A percentile compares a stretch with the other conserved stretches of the same genome.
Conservation (phyloP, 2,888 invertebrate species). For the Xestoiulus laeticollis region DNA sequence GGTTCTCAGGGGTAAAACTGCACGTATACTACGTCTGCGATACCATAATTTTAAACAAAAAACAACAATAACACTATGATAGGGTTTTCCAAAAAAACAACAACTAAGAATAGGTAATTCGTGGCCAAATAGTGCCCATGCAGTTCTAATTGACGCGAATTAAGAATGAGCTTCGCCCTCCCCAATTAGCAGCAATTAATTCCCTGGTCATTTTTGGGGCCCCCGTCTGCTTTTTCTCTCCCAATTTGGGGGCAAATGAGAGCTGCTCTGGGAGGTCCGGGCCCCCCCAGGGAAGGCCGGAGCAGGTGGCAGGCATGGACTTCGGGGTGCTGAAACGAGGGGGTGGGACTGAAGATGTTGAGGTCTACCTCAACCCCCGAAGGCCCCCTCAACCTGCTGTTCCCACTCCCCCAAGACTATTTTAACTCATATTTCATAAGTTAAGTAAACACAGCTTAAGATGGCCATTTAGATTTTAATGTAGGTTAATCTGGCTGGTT, state of each 20-base stretch:
- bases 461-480: constrained; percentile 37
- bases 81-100: not conserved
- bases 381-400: constrained; percentile 15
- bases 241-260: not conserved
- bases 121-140: not conserved
- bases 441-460: constrained; percentile 21
- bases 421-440: constrained; percentile 28
- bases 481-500: constrained; percentile 33
- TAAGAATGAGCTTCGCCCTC: not conserved
- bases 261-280: not conserved
- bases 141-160: not conserved
- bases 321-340: constrained; percentile 1
- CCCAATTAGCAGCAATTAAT: constrained; percentile 1
- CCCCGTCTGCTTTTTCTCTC: not conserved
- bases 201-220: not conserved
- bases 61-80: too few species aligned
- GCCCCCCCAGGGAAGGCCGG: not conserved
- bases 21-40: not conserved
- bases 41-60: not conserved
- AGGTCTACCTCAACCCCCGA: not conserved
- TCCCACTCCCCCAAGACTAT: not conserved
- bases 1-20: too few species aligned
- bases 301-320: constrained; percentile 7
- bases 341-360: not conserved
- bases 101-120: too few species aligned